Conservation (phyloP, 2,888 invertebrate genomes). For the Gastracanthus pulcherrimus region DNA sequence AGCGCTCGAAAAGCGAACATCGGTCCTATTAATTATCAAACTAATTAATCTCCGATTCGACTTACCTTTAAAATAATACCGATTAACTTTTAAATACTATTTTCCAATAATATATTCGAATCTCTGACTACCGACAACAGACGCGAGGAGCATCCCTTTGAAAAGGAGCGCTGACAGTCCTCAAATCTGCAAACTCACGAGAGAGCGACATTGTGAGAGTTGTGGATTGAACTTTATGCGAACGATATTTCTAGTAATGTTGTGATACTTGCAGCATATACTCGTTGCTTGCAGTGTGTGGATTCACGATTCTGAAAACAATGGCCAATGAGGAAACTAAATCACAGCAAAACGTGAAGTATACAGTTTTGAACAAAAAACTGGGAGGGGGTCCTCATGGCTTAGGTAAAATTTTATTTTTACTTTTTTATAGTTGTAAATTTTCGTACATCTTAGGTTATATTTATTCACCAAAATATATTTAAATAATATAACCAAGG, state of each 20-base stretch:
- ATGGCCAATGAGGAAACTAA: constrained; percentile 50
- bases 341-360: constrained; percentile 26
- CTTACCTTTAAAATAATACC: constrained; percentile 6
- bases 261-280: neutral
- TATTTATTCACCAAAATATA: neutral
- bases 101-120: constrained; percentile 17
- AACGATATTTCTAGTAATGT: neutral
- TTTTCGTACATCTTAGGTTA: neutral
- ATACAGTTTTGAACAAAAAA: constrained; percentile 76
- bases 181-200: constrained; percentile 74
- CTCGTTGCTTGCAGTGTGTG: no score
- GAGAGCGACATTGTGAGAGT: neutral
- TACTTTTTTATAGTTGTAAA: neutral
- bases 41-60: neutral
- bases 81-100: neutral
- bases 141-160: constrained; percentile 55
- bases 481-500: constrained; percentile 1
- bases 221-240: neutral
- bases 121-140: constrained; percentile 19
- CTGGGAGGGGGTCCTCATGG: constrained; percentile 80
- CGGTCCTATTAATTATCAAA: neutral
- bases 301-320: constrained; percentile 11
- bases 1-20: neutral
- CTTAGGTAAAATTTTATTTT: constrained; percentile 76
- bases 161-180: constrained; percentile 62